Evolutionary conservation across 2,888 invertebrate genomes (phyloP), one percentile per base, ranked within the genome.

Genomic region (Chorisops tibialis): DNA sequence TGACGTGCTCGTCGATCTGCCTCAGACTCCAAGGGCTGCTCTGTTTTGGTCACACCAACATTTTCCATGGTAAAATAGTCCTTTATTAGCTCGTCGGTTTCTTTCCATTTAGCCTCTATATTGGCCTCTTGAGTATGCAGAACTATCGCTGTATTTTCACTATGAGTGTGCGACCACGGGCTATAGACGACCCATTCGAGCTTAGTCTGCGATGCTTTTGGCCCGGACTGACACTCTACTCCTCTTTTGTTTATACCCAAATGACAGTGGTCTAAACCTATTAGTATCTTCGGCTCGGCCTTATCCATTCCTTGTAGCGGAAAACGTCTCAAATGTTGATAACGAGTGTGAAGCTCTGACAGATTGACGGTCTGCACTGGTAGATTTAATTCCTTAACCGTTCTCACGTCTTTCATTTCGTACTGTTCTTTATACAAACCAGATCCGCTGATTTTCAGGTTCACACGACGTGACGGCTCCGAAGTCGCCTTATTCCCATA

Each of bases 401-500:
- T 67, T 21, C 48, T 52, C 11, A 65, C 64, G 45, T 66, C 62
- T 37, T 30, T 52, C 16, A 66, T 21, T 11, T 47, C 16, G 30
- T 61, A 67, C 9, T 24, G 51, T 4, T 22, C 64, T 37, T 60
- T 56, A 11, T 30, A 18, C 14, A 35, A 24, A 18, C 50, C 22
- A 24, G 14, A 18, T 14, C 65, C 66, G 1, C 63, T 66, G 9
- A 67, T 63, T 38, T 63, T 58, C 18, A 67, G 24, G n/a, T 39
- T 58, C 16, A 65, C 59, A 22, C 61, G 50, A 19, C 52, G 62
- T 51, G 62, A 63, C 3, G 37, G 37, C 59, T 64, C 61, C 7
- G 62, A 62, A 18, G 52, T 43, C 4, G 37, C 35, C 16, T 62
- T 65, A 9, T 65, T 56, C 12, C 62, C 59, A 51, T 64, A 66